Conservation (phyloP, 1,140 invertebrate species). For the Papilio dardanus region DNA sequence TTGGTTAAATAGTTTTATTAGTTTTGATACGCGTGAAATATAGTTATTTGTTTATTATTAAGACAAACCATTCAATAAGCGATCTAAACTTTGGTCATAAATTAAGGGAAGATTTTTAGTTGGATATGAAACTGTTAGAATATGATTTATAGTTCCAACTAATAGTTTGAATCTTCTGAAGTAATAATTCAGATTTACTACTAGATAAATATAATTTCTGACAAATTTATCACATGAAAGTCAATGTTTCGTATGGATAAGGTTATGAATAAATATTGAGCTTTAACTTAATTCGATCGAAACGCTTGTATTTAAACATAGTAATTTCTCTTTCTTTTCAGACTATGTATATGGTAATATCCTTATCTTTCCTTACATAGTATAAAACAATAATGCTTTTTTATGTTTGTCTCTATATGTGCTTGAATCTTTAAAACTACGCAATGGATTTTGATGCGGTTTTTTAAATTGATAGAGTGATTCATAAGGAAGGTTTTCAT, state of each 20-base stretch:
- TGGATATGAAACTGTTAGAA: not conserved
- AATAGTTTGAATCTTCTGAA: conserved; percentile 5
- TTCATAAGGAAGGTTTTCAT: no score
- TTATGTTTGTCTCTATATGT: no score
- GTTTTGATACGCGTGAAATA: not conserved
- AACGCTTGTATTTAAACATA: no score
- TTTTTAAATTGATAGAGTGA: no score
- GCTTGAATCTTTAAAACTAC: no score
- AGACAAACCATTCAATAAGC: not conserved
- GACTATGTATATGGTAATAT: no score
- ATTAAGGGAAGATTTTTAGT: not conserved
- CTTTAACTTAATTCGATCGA: no score
- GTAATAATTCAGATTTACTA: not conserved
- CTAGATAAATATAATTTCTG: not conserved
- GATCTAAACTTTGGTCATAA: not conserved
- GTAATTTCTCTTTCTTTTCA: no score
- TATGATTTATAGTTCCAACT: conserved; percentile 1
- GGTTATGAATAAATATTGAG: no score
- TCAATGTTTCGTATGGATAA: not conserved
- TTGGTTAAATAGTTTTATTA: not conserved
- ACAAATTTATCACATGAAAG: not conserved
- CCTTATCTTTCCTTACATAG: no score
- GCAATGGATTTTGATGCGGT: no score
- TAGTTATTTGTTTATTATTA: not conserved
- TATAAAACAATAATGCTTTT: no score